A percentile compares a stretch with the other conserved stretches of the same genome.
phyloP scores from a whole-genome alignment of 1,140 invertebrate genomes.

The Camponotus floridanus region DNA sequence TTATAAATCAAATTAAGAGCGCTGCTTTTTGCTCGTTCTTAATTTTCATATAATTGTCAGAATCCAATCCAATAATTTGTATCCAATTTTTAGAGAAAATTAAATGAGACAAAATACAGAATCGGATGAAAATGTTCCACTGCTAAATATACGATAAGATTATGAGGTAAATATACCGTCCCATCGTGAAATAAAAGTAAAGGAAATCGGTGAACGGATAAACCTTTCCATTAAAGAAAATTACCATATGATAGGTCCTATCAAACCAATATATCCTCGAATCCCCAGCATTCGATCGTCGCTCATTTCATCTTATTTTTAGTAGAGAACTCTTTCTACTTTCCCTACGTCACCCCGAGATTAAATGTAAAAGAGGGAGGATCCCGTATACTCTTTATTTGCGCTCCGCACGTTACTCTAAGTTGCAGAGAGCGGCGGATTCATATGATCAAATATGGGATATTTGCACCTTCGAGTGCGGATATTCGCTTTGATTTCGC shows the following conservation, averaged over 20 bases:
- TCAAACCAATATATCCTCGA: conserved; percentile 48
- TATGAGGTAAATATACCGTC: conserved; percentile 8
- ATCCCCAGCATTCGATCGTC: conserved; percentile 44
- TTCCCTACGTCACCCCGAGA: conserved; percentile 46
- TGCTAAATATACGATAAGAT: conserved; percentile 1
- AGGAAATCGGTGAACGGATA: conserved; percentile 17
- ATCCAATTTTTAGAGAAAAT: not conserved
- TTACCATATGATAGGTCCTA: conserved; percentile 52
- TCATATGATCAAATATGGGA: conserved; percentile 68
- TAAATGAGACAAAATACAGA: not conserved
- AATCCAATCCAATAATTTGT: not conserved
- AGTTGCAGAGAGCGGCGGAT: conserved; percentile 48
- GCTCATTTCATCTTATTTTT: conserved; percentile 56
- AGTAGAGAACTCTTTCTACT: conserved; percentile 25
- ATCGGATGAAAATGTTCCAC: not conserved
- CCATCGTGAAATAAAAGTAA: not conserved
- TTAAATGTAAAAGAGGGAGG: conserved; percentile 66
- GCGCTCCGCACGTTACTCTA: conserved; percentile 28
- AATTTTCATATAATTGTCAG: too few relatives aligned
- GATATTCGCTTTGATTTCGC: conserved; percentile 71
- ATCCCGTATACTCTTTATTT: conserved; percentile 61
- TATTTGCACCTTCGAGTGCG: conserved; percentile 64
- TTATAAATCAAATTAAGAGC: not conserved
- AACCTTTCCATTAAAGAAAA: conserved; percentile 50
- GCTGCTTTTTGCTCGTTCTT: too few relatives aligned